phyloP scores from a whole-genome alignment of 2,113 vertebrate species.

The Aix galericulata region DNA sequence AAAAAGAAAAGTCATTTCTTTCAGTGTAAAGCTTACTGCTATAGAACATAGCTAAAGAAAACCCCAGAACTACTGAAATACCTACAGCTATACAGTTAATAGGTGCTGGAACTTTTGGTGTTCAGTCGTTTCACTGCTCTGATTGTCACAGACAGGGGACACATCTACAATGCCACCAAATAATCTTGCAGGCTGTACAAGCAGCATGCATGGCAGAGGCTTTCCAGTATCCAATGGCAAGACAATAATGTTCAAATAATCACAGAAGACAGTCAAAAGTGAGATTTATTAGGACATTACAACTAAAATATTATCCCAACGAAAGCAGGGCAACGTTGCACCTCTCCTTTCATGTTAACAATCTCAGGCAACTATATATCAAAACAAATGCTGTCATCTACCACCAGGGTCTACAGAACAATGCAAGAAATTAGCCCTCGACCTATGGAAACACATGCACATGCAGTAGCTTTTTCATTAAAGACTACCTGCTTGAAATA shows the following conservation, averaged over 20 bases:
- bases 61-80: neutral
- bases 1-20: neutral
- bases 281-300: neutral
- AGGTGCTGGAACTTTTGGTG: neutral
- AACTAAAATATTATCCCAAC: neutral
- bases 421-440: neutral
- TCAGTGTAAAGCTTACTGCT: neutral
- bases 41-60: neutral
- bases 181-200: neutral
- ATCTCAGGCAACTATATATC: neutral
- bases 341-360: neutral
- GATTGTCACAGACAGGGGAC: neutral
- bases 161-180: accelerated
- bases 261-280: neutral
- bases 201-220: neutral
- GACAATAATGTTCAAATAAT: neutral
- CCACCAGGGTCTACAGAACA: neutral
- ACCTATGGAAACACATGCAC: neutral
- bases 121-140: neutral
- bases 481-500: neutral
- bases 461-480: neutral
- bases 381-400: neutral
- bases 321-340: neutral
- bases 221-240: accelerated
- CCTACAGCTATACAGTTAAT: neutral